Conservation (phyloP, 2,888 invertebrate genomes). For the Cremastinae sp. region DNA sequence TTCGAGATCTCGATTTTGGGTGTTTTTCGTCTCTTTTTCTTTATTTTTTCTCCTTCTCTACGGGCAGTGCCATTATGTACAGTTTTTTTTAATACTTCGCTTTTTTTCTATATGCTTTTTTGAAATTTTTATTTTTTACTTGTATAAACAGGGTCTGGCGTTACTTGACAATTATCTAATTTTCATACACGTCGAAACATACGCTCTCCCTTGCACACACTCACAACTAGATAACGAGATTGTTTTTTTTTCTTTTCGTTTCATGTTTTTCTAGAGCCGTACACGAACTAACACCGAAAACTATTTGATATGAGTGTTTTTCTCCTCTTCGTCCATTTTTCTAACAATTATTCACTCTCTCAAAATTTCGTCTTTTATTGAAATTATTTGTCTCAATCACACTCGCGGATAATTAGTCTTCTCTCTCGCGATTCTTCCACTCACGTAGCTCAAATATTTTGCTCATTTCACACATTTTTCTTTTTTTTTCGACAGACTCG, state of each 20-base stretch:
- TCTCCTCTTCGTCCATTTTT: constrained; percentile 64
- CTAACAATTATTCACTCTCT: constrained; percentile 39
- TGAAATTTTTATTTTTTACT: constrained; percentile 53
- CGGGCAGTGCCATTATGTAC: constrained; percentile 79
- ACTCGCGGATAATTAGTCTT: constrained; percentile 56
- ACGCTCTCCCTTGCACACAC: constrained; percentile 28
- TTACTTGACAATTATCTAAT: constrained; percentile 72
- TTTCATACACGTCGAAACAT: constrained; percentile 67
- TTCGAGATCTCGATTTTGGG: constrained; percentile 26
- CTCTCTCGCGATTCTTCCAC: constrained; percentile 56
- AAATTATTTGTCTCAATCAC: constrained; percentile 55
- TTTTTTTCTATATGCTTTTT: constrained; percentile 10
- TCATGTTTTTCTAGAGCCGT: constrained; percentile 71
- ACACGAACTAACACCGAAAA: constrained; percentile 80
- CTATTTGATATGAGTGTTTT: constrained; percentile 80
- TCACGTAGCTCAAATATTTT: constrained; percentile 60
- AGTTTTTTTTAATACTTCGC: constrained; percentile 60
- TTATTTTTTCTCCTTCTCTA: constrained; percentile 63
- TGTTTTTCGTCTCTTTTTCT: constrained; percentile 29
- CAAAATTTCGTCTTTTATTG: constrained; percentile 24
- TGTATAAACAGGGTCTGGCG: constrained; percentile 79
- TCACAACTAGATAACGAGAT: constrained; percentile 80
- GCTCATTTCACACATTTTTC: constrained; percentile 46
- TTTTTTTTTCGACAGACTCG: constrained; percentile 30
- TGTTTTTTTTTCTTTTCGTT: constrained; percentile 67